These are phyloP conservation scores for Nasonia giraulti DNA, from an alignment of 1,140 invertebrate species.

Conservation along the genomic window DNA sequence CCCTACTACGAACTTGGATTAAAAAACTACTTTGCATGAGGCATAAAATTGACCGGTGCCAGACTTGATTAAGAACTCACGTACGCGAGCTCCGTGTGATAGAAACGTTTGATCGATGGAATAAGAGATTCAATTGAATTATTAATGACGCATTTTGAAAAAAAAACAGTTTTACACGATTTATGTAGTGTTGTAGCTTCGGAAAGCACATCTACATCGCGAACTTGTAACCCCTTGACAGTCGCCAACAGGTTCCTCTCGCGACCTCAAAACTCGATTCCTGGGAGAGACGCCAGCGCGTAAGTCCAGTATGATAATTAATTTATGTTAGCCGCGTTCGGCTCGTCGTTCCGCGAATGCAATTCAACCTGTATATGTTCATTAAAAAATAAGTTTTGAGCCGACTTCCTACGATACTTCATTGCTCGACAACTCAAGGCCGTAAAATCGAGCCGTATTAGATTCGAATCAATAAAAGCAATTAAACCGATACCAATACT, in stretches of 20 bases:
- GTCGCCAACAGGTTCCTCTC: neutral
- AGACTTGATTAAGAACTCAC: constrained; percentile 11
- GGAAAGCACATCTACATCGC: neutral
- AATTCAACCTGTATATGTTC: neutral
- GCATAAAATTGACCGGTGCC: constrained; percentile 10
- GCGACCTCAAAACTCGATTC: neutral
- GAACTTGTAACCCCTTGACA: neutral
- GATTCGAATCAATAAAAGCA: neutral
- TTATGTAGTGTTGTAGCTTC: neutral
- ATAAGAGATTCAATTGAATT: neutral
- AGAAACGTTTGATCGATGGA: neutral
- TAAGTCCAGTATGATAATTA: neutral
- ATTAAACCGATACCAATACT: neutral
- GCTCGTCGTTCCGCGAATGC: neutral
- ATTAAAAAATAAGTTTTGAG: too few species aligned
- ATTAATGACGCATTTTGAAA: neutral
- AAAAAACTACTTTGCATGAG: constrained; percentile 7
- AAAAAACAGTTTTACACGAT: neutral
- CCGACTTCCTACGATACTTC: too few species aligned
- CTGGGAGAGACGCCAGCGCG: neutral
- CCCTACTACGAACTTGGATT: constrained; percentile 13
- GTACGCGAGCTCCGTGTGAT: neutral
- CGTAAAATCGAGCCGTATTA: neutral
- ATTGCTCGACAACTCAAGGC: neutral
- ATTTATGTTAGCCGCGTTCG: neutral